Evolutionary conservation across 2,888 invertebrate genomes (phyloP), one percentile per base, ranked within the genome.

Genomic region (Coecobrya sp.): DNA sequence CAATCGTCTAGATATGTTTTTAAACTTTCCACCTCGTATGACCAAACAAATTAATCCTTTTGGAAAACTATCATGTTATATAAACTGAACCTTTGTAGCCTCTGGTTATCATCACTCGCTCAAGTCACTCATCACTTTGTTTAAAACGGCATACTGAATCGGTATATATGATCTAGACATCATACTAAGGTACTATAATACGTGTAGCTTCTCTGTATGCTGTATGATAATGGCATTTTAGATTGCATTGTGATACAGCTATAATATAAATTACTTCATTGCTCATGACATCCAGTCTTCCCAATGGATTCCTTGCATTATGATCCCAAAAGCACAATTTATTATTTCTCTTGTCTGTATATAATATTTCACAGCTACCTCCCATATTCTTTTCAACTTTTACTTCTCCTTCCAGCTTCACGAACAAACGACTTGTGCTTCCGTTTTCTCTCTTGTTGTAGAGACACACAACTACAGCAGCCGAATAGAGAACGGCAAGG

Each of bases 211-310:
- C 45, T 8, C 13, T 16, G 16, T 52, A 16, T 52, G 3, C 3
- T 52, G 11, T 52, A 52, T 52, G 52, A 52, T 16, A 52, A 16
- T 52, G 13, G 52, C 16, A 52, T 16, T 52, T 52, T 52, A 42
- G 19, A 68, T 27, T 68, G 68, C 13, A 13, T 27, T 27, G 27
- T 68, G 30, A 27, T 30, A 5, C 30, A 13, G 30, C 22, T 16
- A n/a, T n/a, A 11, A 49, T 73, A 25, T 49, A 81, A 81, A 81
- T 65, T 62, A 88, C 45, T 65, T 88, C 45, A 87, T 27, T 88
- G 49, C n/a, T 88, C 30, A 25, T 65, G 86, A 88, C 81, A 88
- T 22, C 30, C 25, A 19, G 59, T 25, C 42, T 55, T 87, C 86
- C 76, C 76, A 22, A 13, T 36, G 86, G 76, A 87, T 87, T 76